A percentile compares a stretch with the other conserved stretches of the same genome.
Conservation (phyloP, 2,113 vertebrate genomes). For the Neoarius graeffei region DNA sequence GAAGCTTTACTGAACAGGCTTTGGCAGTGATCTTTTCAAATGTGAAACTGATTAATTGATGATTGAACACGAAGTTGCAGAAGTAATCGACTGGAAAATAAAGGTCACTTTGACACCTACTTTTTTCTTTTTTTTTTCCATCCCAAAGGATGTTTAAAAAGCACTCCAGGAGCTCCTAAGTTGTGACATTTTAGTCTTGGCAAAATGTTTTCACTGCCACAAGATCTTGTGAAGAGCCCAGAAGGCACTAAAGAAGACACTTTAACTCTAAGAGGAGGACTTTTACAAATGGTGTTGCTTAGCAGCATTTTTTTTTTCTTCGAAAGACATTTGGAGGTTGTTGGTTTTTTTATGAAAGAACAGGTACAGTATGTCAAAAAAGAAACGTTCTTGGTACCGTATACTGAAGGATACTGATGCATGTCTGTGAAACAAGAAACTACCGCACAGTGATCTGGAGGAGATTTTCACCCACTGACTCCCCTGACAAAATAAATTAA, state of each 20-base stretch:
- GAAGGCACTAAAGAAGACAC: neutral
- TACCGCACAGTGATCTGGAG: neutral
- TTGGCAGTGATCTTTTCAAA: constrained; percentile 48
- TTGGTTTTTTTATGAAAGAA: neutral
- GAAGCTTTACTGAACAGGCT: constrained; percentile 52
- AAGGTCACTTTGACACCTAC: constrained; percentile 39
- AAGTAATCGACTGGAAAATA: constrained; percentile 49
- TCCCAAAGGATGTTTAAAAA: constrained; percentile 34
- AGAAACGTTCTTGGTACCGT: neutral
- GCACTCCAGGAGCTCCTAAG: constrained; percentile 8
- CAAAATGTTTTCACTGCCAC: constrained; percentile 9
- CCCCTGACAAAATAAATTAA: constrained; percentile 8
- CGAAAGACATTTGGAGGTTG: neutral
- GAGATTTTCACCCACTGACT: neutral
- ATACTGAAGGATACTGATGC: neutral
- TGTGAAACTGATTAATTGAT: constrained; percentile 45
- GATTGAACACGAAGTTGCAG: constrained; percentile 50
- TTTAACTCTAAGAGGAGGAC: neutral
- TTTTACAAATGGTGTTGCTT: neutral
- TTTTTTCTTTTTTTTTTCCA: constrained; percentile 32
- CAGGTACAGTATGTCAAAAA: neutral
- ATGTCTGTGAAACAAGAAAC: neutral
- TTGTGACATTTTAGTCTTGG: constrained; percentile 44
- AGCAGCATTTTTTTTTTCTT: neutral
- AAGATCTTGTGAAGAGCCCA: constrained; percentile 12